A percentile compares a stretch with the other conserved stretches of the same genome.
Conservation (phyloP, 2,113 vertebrate species). For the Vireo altiloquus region DNA sequence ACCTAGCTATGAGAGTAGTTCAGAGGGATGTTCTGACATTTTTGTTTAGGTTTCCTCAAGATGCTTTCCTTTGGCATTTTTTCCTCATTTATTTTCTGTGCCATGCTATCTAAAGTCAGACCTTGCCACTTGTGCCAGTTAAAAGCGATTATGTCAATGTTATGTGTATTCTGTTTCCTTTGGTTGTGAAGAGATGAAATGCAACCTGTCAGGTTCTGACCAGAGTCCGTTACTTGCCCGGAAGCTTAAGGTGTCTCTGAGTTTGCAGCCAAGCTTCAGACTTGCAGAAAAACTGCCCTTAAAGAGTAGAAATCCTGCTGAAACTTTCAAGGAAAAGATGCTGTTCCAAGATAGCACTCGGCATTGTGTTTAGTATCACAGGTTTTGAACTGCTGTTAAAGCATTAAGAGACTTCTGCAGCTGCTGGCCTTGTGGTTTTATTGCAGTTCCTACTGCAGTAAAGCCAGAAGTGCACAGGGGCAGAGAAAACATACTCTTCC, state of each 20-base stretch:
- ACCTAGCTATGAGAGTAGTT: neutral
- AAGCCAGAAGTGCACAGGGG: neutral
- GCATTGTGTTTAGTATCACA: neutral
- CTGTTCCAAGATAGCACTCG: neutral
- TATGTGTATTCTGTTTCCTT: neutral
- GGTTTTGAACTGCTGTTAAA: neutral
- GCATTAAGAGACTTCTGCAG: neutral
- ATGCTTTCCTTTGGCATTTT: neutral
- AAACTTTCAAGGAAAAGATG: neutral
- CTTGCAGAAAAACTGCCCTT: too few relatives aligned
- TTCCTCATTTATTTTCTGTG: neutral
- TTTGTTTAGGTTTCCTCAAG: neutral
- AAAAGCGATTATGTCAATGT: neutral
- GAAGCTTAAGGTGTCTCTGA: neutral
- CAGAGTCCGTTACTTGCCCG: neutral
- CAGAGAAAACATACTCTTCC: neutral
- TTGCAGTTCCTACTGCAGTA: neutral
- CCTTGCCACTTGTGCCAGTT: neutral
- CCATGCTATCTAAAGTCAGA: neutral
- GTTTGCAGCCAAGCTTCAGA: neutral
- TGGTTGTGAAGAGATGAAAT: neutral
- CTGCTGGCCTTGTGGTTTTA: neutral
- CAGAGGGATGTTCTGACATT: neutral
- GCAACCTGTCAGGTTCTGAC: neutral
- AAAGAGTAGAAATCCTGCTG: neutral